phyloP scores from a whole-genome alignment of 2,113 vertebrate genomes.

The Otus sunia region DNA sequence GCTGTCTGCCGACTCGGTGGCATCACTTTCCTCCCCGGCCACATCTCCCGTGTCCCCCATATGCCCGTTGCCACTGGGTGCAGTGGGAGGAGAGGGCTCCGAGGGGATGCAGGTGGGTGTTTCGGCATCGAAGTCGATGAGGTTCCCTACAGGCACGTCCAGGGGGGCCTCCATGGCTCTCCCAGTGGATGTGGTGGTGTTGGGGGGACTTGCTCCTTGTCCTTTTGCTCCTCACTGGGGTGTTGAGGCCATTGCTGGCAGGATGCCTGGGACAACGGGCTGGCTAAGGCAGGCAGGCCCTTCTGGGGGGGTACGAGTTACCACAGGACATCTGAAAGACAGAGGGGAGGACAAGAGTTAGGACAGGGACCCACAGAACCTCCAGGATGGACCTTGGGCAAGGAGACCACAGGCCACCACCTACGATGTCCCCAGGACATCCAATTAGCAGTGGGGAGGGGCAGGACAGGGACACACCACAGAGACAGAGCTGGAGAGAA shows the following conservation, averaged over 20 bases:
- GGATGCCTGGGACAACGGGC: not conserved
- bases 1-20: constrained; percentile 92
- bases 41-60: not conserved
- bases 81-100: not conserved
- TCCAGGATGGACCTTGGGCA: accelerated
- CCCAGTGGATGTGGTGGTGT: accelerated
- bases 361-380: accelerated
- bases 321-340: constrained; percentile 44
- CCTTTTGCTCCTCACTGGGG: not conserved
- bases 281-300: not conserved
- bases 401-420: not conserved
- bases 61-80: constrained; percentile 2
- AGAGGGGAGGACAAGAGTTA: not conserved
- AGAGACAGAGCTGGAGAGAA: not conserved
- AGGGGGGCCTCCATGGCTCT: constrained; percentile 77
- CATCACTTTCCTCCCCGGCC: constrained; percentile 80
- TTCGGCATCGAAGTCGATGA: constrained; percentile 83
- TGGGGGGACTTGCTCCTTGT: not conserved
- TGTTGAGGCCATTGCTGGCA: not conserved
- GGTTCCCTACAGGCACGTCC: constrained; percentile 80
- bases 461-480: accelerated
- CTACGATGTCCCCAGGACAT: accelerated
- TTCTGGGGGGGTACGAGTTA: accelerated
- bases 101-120: constrained; percentile 1
- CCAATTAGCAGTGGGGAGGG: accelerated